Percentiles rank a stretch among this genome's conserved stretches.
Evolutionary conservation across 2,797 vertebrate genomes (phyloP).

Genomic region (Cygnus olor): DNA sequence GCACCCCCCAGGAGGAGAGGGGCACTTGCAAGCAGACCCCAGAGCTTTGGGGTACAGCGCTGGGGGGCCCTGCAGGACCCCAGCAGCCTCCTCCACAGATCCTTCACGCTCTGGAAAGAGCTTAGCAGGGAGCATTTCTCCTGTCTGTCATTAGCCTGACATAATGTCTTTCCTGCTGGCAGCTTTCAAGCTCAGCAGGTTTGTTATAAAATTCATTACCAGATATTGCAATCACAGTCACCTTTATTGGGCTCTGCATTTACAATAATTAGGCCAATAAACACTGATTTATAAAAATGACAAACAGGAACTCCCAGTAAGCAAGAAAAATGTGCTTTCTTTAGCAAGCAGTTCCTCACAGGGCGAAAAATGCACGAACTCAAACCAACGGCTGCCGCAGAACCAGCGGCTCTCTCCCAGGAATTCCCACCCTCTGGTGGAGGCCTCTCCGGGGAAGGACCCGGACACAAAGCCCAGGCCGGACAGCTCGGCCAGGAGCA

Average conservation of each 20-base stretch:
- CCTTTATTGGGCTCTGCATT: constrained; percentile 75
- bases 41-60: background rate
- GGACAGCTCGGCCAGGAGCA: no score
- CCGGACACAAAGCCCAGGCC: background rate
- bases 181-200: constrained; percentile 73
- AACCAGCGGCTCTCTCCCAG: background rate
- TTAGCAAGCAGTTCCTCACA: constrained; percentile 52
- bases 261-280: constrained; percentile 80
- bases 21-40: background rate
- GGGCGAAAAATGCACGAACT: background rate
- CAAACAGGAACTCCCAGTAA: constrained; percentile 73
- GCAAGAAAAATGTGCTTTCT: constrained; percentile 65
- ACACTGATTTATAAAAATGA: constrained; percentile 78
- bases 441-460: background rate
- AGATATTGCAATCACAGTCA: constrained; percentile 73
- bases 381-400: background rate
- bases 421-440: background rate
- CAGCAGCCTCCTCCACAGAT: constrained; percentile 5
- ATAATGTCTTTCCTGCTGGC: constrained; percentile 73
- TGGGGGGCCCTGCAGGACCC: background rate
- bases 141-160: constrained; percentile 69
- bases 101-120: constrained; percentile 31
- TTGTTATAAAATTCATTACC: constrained; percentile 77
- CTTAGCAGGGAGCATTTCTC: constrained; percentile 44
- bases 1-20: no score